Conservation (phyloP, 1,140 invertebrate genomes). For the Vanessa tameamea region DNA sequence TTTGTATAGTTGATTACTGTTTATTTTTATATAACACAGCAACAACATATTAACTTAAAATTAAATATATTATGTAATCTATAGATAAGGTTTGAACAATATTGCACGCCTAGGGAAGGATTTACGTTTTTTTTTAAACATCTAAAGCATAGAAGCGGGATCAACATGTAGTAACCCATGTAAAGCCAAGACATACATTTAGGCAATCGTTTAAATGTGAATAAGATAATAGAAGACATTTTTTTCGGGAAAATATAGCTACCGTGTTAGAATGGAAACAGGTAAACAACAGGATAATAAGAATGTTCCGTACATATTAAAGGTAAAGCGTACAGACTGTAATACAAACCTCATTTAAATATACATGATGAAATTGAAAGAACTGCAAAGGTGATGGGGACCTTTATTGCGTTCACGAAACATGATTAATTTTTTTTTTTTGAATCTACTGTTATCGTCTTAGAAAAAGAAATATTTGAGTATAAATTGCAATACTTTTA, state of each 20-base stretch:
- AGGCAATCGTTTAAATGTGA: too few species aligned
- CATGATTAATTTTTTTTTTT: conserved; percentile 33
- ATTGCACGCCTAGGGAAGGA: too few species aligned
- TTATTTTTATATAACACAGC: too few species aligned
- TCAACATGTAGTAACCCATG: too few species aligned
- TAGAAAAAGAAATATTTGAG: neutral
- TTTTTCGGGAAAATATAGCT: neutral
- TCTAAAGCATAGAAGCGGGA: too few species aligned
- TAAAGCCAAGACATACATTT: too few species aligned
- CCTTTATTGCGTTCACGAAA: conserved; percentile 41
- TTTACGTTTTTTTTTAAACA: too few species aligned
- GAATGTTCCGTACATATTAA: conserved; percentile 72
- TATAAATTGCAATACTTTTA: neutral
- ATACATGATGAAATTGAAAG: conserved; percentile 76
- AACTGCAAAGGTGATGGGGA: conserved; percentile 45
- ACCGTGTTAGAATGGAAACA: conserved; percentile 43
- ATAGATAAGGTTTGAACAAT: too few species aligned
- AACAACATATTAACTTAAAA: too few species aligned
- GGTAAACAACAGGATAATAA: conserved; percentile 61
- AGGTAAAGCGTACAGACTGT: conserved; percentile 52
- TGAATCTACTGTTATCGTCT: neutral
- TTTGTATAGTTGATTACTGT: too few species aligned
- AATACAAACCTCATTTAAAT: conserved; percentile 74
- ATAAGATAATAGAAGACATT: too few species aligned
- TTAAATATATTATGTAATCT: too few species aligned